Evolutionary conservation across 2,797 vertebrate species (phyloP).

Genomic region (Microtus obscurus): DNA sequence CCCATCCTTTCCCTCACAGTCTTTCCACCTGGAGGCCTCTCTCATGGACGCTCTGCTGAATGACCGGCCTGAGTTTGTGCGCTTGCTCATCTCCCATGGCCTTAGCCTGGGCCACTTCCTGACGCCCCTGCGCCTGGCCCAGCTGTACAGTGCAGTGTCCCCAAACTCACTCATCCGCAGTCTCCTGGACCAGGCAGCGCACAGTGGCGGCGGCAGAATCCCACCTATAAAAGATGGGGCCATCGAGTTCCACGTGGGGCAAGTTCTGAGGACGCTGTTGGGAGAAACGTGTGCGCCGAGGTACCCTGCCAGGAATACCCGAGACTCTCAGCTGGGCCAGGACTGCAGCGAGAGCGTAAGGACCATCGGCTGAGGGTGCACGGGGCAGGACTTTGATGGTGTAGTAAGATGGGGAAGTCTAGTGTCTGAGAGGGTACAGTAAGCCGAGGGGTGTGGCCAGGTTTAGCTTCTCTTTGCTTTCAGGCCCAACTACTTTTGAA

Average conservation of each 20-base stretch:
- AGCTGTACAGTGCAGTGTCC: constrained; percentile 89
- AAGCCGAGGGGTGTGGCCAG: fast-evolving
- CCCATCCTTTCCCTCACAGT: constrained; percentile 83
- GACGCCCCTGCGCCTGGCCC: constrained; percentile 89
- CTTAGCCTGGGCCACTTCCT: constrained; percentile 92
- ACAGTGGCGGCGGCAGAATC: constrained; percentile 66
- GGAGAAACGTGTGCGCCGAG: constrained; percentile 91
- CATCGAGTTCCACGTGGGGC: constrained; percentile 86
- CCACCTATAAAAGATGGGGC: neutral
- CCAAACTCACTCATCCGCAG: constrained; percentile 86
- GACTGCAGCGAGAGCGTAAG: constrained; percentile 40
- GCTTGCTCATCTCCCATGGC: constrained; percentile 93
- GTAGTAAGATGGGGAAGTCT: neutral
- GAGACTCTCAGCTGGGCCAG: neutral
- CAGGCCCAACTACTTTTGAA: constrained; percentile 62
- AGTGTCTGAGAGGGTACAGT: neutral
- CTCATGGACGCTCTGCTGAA: constrained; percentile 94
- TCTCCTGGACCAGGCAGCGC: constrained; percentile 88
- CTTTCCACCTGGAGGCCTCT: constrained; percentile 91
- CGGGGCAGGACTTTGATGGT: neutral
- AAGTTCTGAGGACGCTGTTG: constrained; percentile 89
- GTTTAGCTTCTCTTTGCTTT: neutral
- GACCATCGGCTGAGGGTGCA: fast-evolving
- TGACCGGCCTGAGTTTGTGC: constrained; percentile 94
- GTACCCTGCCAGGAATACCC: constrained; percentile 81